Conservation (phyloP, 1,140 invertebrate species). For the Formica selysi region DNA sequence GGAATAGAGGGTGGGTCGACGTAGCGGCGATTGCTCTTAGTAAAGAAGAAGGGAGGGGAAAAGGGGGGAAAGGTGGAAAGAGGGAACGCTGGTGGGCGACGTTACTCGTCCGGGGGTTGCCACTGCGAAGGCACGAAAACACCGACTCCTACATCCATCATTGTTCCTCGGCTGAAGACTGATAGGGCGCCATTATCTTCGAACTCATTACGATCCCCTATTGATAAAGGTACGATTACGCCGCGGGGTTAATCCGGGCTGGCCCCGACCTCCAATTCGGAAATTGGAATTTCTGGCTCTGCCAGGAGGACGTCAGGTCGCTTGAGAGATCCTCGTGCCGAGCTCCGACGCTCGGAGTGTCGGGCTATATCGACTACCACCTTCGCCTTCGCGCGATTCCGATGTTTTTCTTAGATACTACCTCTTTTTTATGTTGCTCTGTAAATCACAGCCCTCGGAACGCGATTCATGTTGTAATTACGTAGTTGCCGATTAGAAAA, state of each 20-base stretch:
- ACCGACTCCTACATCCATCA: slow-evolving; percentile 84
- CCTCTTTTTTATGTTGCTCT: slow-evolving; percentile 40
- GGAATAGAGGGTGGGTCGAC: slow-evolving; percentile 36
- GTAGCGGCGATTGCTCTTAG: slow-evolving; percentile 13
- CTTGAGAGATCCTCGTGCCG: slow-evolving; percentile 80
- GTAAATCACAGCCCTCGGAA: slow-evolving; percentile 37
- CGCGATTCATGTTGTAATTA: slow-evolving; percentile 59
- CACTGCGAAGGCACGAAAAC: slow-evolving; percentile 81
- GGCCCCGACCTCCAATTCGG: slow-evolving; percentile 77
- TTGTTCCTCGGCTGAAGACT: slow-evolving; percentile 84
- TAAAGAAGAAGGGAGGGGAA: neutral
- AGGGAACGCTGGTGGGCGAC: slow-evolving; percentile 49
- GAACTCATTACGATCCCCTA: slow-evolving; percentile 86
- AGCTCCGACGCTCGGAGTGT: slow-evolving; percentile 67
- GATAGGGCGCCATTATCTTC: slow-evolving; percentile 85
- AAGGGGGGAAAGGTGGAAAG: slow-evolving; percentile 45
- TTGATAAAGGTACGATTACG: slow-evolving; percentile 85
- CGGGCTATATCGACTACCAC: slow-evolving; percentile 53
- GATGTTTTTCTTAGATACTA: slow-evolving; percentile 59
- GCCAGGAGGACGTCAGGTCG: slow-evolving; percentile 78
- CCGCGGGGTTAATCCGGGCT: slow-evolving; percentile 76
- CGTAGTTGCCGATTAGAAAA: slow-evolving; percentile 57
- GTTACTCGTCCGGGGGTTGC: slow-evolving; percentile 55
- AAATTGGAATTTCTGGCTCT: slow-evolving; percentile 85
- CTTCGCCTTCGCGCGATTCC: slow-evolving; percentile 59